Evolutionary conservation across 1,140 invertebrate species (phyloP).

Genomic region (Frieseomelitta varia): DNA sequence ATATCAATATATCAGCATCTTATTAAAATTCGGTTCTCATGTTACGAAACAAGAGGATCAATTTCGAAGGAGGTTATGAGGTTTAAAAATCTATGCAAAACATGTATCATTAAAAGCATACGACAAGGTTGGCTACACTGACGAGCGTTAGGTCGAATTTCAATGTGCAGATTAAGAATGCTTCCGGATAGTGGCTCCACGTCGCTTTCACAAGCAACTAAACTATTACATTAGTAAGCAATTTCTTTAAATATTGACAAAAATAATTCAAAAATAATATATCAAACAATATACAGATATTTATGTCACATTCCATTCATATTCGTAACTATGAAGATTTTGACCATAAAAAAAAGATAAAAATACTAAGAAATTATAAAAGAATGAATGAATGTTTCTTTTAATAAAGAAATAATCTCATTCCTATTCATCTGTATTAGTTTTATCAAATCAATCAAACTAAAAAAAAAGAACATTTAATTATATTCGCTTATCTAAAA

Average conservation of each 20-base stretch:
- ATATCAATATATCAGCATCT: background rate
- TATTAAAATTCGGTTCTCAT: background rate
- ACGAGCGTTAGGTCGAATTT: constrained; percentile 47
- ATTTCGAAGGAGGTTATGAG: background rate
- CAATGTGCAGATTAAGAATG: constrained; percentile 49
- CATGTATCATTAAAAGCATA: constrained; percentile 6
- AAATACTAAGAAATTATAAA: background rate
- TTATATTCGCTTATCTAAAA: background rate
- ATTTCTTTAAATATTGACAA: background rate
- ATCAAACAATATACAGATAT: background rate
- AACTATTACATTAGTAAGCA: constrained; percentile 26
- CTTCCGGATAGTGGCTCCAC: constrained; percentile 46
- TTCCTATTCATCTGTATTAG: background rate
- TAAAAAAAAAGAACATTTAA: background rate
- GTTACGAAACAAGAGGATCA: background rate
- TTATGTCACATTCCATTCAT: background rate
- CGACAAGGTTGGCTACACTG: constrained; percentile 44
- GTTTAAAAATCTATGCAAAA: background rate
- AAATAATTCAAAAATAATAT: background rate
- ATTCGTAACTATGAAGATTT: background rate
- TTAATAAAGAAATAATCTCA: background rate
- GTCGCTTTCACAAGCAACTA: constrained; percentile 44
- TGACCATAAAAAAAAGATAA: no score
- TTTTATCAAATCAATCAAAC: background rate
- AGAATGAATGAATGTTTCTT: background rate